Conservation (phyloP, 2,113 vertebrate species). For the Siphamia tubifer region DNA sequence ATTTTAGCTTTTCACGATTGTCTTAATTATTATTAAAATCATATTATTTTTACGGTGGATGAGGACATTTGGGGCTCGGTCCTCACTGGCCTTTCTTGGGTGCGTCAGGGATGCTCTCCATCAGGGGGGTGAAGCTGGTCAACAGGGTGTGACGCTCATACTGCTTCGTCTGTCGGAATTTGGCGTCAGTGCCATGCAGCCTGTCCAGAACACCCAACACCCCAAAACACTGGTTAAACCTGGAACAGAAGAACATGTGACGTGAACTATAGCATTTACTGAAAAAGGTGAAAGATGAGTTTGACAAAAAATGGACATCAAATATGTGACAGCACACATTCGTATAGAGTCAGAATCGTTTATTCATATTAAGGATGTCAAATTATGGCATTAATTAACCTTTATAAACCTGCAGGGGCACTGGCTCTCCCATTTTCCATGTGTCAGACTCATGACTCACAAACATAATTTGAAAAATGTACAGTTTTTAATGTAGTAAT, state of each 20-base stretch:
- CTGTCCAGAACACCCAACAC: constrained; percentile 90
- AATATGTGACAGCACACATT: not conserved
- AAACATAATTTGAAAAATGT: no score
- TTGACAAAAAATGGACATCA: not conserved
- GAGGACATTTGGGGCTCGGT: not conserved
- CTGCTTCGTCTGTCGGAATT: constrained; percentile 86
- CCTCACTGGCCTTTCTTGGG: constrained; percentile 73
- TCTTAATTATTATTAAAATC: not conserved
- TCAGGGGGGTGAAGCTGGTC: constrained; percentile 85
- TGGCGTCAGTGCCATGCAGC: constrained; percentile 86
- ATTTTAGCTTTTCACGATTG: not conserved
- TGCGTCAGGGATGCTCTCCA: constrained; percentile 84
- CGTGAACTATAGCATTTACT: no score
- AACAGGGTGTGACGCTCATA: constrained; percentile 86
- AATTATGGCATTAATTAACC: no score
- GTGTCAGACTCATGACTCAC: no score
- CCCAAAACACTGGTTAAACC: constrained; percentile 93
- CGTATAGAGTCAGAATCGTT: no score
- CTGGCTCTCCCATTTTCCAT: no score
- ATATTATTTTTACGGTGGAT: not conserved
- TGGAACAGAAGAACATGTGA: constrained; percentile 40
- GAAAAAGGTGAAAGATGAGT: not conserved
- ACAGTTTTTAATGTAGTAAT: no score
- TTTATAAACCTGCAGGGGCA: no score
- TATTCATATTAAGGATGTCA: no score